Percentiles rank a stretch among this genome's conserved stretches.
phyloP scores from a whole-genome alignment of 2,888 invertebrate genomes.

The Plagodis pulveraria region DNA sequence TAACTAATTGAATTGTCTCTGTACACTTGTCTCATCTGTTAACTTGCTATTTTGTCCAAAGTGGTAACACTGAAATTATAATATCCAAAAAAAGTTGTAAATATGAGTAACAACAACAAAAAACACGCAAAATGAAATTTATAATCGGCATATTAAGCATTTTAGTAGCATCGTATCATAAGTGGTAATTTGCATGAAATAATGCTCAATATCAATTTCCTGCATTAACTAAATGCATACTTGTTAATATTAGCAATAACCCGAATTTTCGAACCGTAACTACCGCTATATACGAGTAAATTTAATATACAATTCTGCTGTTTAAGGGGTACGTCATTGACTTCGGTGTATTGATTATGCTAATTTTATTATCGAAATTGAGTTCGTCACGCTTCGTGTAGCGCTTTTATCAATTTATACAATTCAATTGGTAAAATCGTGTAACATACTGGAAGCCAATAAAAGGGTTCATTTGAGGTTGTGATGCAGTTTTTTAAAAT shows the following conservation, averaged over 20 bases:
- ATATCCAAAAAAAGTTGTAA: too few relatives aligned
- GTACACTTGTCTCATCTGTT: too few relatives aligned
- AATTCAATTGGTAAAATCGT: conserved; percentile 49
- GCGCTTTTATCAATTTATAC: conserved; percentile 49
- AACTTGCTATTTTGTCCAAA: too few relatives aligned
- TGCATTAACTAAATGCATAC: conserved; percentile 69
- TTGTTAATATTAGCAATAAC: conserved; percentile 70
- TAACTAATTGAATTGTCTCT: too few relatives aligned
- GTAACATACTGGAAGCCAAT: conserved; percentile 60
- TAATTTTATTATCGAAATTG: conserved; percentile 79
- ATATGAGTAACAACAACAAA: too few relatives aligned
- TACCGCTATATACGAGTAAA: conserved; percentile 11
- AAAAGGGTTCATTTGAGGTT: conserved; percentile 44
- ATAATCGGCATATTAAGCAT: too few relatives aligned
- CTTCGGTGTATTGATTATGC: conserved; percentile 78
- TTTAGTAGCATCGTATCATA: neutral
- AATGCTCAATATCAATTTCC: conserved; percentile 79
- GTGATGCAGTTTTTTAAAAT: too few relatives aligned
- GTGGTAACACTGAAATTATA: too few relatives aligned
- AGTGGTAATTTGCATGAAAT: conserved; percentile 77
- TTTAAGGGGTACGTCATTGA: conserved; percentile 65
- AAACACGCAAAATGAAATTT: too few relatives aligned
- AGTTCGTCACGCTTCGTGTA: conserved; percentile 64
- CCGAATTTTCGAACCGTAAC: conserved; percentile 10
- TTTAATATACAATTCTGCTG: conserved; percentile 10